Conservation (phyloP, 2,888 invertebrate genomes). For the Molorchus minor region DNA sequence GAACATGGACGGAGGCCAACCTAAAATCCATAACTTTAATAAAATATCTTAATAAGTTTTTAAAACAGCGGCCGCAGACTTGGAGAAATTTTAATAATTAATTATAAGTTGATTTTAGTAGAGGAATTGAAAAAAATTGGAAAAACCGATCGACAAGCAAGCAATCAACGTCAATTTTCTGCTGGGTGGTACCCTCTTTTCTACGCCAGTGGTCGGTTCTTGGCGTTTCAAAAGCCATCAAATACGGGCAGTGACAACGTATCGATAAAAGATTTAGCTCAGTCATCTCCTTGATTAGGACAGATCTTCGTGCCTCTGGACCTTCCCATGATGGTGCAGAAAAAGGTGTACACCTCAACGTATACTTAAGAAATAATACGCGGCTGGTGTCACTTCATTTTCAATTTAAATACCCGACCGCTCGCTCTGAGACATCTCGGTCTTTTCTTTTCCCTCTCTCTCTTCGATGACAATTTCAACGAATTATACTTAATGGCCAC, state of each 20-base stretch:
- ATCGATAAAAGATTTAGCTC: conserved; percentile 53
- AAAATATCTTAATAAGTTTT: no score
- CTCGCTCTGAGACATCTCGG: conserved; percentile 40
- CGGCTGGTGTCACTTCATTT: conserved; percentile 49
- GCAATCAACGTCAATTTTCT: background rate
- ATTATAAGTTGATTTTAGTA: no score
- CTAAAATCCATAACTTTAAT: no score
- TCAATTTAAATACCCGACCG: conserved; percentile 43
- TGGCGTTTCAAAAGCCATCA: conserved; percentile 39
- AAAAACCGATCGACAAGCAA: no score
- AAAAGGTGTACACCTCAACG: conserved; percentile 47
- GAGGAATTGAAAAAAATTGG: no score
- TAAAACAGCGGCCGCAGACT: no score
- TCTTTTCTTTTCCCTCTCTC: no score
- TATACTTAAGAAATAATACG: conserved; percentile 46
- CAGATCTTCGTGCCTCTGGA: conserved; percentile 59
- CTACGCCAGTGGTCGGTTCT: conserved; percentile 35
- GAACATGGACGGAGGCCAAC: conserved; percentile 4
- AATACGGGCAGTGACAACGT: conserved; percentile 60
- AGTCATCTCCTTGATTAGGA: conserved; percentile 63
- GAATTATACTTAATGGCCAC: conserved; percentile 41
- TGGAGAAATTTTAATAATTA: no score
- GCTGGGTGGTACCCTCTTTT: background rate
- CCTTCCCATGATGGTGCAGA: conserved; percentile 61
- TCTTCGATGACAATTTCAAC: conserved; percentile 46